A percentile compares a stretch with the other conserved stretches of the same genome.
Evolutionary conservation across 2,113 vertebrate genomes (phyloP).

Genomic region (Nematolebias whitei): DNA sequence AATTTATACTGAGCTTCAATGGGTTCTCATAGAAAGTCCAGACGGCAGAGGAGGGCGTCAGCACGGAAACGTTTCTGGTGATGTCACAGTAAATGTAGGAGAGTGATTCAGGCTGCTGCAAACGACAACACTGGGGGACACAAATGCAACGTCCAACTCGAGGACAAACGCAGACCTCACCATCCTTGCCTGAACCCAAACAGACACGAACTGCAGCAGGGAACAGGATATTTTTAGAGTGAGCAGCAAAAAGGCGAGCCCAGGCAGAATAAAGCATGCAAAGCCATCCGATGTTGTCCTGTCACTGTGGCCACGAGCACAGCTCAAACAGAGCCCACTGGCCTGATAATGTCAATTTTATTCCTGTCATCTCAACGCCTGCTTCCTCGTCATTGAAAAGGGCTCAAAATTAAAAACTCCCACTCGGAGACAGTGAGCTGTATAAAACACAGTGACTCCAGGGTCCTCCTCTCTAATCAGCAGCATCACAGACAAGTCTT

Average conservation of each 20-base stretch:
- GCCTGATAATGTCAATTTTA: conserved; percentile 55
- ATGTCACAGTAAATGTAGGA: conserved; percentile 19
- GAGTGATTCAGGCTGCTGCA: conserved; percentile 17
- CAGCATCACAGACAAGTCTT: conserved; percentile 2
- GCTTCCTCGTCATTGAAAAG: conserved; percentile 30
- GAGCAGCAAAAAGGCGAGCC: conserved; percentile 44
- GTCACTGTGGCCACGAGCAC: conserved; percentile 20
- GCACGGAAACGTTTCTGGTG: neutral
- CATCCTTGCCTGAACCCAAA: conserved; percentile 48
- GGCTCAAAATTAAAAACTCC: conserved; percentile 46
- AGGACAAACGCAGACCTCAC: conserved; percentile 41
- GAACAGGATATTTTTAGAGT: conserved; percentile 66
- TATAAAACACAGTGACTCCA: conserved; percentile 42
- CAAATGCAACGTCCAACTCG: conserved; percentile 11
- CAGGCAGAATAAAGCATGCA: conserved; percentile 12
- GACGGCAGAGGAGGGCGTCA: neutral
- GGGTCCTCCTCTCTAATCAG: conserved; percentile 7
- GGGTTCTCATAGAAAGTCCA: neutral
- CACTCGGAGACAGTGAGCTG: conserved; percentile 30
- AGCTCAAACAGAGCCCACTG: conserved; percentile 46
- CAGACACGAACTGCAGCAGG: conserved; percentile 63
- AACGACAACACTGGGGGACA: neutral
- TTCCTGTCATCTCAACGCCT: conserved; percentile 39
- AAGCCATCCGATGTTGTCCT: conserved; percentile 3
- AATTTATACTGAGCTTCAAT: neutral